Evolutionary conservation across 1,140 invertebrate genomes (phyloP), one percentile per base, ranked within the genome.

Genomic region (Cotesia typhae): DNA sequence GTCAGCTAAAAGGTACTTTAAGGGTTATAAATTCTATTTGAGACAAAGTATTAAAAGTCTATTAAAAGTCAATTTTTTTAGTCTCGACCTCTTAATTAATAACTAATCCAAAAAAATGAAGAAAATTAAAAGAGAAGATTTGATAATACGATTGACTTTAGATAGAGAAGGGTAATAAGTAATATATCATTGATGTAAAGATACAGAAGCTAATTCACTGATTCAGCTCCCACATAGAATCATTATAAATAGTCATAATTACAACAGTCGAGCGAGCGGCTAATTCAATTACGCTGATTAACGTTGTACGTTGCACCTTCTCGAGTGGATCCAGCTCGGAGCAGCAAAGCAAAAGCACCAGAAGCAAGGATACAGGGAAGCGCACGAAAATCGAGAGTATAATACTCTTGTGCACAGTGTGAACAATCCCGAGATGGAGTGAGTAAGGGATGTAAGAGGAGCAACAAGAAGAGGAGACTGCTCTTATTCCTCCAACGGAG

Each of bases 181-280:
- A 4, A 59, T 59, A 59, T 9, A 38, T 65, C 55, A 55, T 71
- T 71, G 51, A 47, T 41, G 53, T 41, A 36, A 52, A 38, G 20
- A 70, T 65, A 28, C 17, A 71, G 10, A 10, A 71, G 70, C 59
- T 71, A 65, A 71, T 71, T 71, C 70, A 65, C 61, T 53, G 52
- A 35, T 66, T 28, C 60, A 10, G 68, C 61, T 51, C 68, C 66
- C 69, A 76, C 72, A 77, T 74, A 74, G 77, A 84, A 85, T 87
- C 83, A 85, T 87, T 86, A 85, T 85, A 86, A 87, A 86, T 87
- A 86, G 84, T 87, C 83, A 85, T 86, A 87, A 87, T 86, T 87
- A 85, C 84, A 87, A 84, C 82, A 85, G 83, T 84, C 85, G 84
- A 75, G 74, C 80, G 83, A 80, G 82, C 83, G 81, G 81, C 81